Evolutionary conservation across 2,113 vertebrate species (phyloP).

Genomic region (Natator depressus): DNA sequence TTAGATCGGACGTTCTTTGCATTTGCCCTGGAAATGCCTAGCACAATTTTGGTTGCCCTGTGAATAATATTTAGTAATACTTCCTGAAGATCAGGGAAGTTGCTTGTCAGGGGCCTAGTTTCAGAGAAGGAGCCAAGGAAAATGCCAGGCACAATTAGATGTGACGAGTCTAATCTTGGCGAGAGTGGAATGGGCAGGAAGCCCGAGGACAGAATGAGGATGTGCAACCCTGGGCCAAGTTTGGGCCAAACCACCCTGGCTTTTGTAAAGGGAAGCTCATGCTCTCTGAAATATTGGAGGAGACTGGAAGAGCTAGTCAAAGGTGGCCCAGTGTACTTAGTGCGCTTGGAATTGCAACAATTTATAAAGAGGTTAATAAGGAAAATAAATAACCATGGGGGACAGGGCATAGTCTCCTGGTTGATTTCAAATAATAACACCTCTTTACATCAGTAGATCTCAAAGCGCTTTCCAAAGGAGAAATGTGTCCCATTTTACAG

Average conservation of each 20-base stretch:
- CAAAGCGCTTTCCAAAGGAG: too few relatives aligned
- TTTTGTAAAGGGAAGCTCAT: neutral
- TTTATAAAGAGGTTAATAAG: neutral
- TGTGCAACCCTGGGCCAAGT: neutral
- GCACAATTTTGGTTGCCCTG: neutral
- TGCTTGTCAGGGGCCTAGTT: neutral
- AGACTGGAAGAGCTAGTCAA: neutral
- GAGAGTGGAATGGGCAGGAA: neutral
- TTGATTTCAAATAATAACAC: neutral
- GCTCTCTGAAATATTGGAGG: too few relatives aligned
- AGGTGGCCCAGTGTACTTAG: neutral
- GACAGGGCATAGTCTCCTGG: neutral
- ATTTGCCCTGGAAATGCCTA: neutral
- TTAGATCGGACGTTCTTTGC: neutral
- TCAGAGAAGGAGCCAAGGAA: neutral
- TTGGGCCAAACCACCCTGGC: neutral
- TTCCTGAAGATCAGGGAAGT: neutral
- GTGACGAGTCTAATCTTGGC: neutral
- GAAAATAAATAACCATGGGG: neutral
- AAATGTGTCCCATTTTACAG: neutral
- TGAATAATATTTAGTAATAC: neutral
- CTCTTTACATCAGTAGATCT: too few relatives aligned
- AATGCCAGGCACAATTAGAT: neutral
- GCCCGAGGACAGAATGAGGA: neutral
- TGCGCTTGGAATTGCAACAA: neutral